Percentiles rank a stretch among this genome's conserved stretches.
Evolutionary conservation across 2,888 invertebrate species (phyloP).

Genomic region (Ophion ellenae): DNA sequence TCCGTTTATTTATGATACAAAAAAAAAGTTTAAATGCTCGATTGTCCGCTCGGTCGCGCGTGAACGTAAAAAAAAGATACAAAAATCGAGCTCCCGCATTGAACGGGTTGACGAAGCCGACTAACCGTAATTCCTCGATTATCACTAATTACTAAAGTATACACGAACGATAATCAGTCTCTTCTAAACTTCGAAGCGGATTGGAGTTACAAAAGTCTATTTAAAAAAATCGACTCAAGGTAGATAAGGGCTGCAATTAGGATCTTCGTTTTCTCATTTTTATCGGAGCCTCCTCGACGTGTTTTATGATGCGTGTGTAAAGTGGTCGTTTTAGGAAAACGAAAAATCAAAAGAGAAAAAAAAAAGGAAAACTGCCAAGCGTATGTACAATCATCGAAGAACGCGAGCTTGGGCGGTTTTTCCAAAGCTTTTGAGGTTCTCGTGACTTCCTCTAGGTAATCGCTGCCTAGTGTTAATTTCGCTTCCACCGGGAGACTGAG

Average conservation of each 20-base stretch:
- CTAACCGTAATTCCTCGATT: conserved; percentile 37
- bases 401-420: background rate
- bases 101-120: background rate
- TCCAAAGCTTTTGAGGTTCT: background rate
- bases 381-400: background rate
- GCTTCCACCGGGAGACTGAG: background rate
- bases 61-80: background rate
- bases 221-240: conserved; percentile 12
- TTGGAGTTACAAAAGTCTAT: conserved; percentile 36
- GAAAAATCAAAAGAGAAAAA: background rate
- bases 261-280: background rate
- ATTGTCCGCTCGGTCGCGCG: background rate
- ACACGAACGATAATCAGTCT: conserved; percentile 72
- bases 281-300: background rate
- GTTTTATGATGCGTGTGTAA: background rate
- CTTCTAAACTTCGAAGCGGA: conserved; percentile 58
- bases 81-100: background rate
- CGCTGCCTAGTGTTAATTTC: background rate
- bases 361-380: background rate
- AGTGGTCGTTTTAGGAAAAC: background rate
- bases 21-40: conserved; percentile 8
- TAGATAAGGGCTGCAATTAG: background rate
- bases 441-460: background rate
- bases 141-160: conserved; percentile 64
- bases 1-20: conserved; percentile 15